A percentile compares a stretch with the other conserved stretches of the same genome.
Evolutionary conservation across 2,888 invertebrate species (phyloP).

Genomic region (Xanthostigma xanthostigma): DNA sequence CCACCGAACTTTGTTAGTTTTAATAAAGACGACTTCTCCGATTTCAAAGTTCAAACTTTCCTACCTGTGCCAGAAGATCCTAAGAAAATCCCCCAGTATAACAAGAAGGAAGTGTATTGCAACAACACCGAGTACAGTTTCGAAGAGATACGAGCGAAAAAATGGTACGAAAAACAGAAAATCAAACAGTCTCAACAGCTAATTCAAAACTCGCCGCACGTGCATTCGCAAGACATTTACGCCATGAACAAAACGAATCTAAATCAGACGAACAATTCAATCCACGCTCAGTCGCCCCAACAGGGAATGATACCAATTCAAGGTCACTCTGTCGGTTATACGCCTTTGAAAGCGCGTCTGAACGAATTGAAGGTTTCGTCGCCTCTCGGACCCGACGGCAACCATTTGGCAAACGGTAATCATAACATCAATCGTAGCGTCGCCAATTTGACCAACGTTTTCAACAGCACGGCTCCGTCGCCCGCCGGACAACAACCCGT

Average conservation of each 20-base stretch:
- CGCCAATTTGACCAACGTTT: too few species aligned
- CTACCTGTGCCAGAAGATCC: conserved; percentile 47
- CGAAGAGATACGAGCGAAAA: conserved; percentile 53
- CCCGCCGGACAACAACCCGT: too few species aligned
- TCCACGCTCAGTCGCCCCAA: too few species aligned
- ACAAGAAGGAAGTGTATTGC: conserved; percentile 47
- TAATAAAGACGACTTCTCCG: conserved; percentile 34
- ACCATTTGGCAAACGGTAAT: too few species aligned
- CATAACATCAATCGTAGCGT: too few species aligned
- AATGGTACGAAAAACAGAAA: conserved; percentile 5
- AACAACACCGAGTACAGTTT: conserved; percentile 56
- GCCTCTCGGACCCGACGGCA: not conserved
- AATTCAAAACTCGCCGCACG: too few species aligned
- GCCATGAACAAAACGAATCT: too few species aligned
- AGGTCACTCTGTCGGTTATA: not conserved
- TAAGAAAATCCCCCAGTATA: conserved; percentile 49
- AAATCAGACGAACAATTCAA: too few species aligned
- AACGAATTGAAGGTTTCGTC: conserved; percentile 3
- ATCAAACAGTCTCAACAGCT: not conserved
- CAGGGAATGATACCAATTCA: too few species aligned
- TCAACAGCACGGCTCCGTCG: too few species aligned
- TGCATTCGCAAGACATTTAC: too few species aligned
- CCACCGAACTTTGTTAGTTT: conserved; percentile 17
- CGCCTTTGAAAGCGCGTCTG: conserved; percentile 1
- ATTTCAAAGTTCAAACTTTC: conserved; percentile 38